Evolutionary conservation across 2,113 vertebrate species (phyloP), one percentile per base, ranked within the genome.

Genomic region (Dasyprocta punctata): DNA sequence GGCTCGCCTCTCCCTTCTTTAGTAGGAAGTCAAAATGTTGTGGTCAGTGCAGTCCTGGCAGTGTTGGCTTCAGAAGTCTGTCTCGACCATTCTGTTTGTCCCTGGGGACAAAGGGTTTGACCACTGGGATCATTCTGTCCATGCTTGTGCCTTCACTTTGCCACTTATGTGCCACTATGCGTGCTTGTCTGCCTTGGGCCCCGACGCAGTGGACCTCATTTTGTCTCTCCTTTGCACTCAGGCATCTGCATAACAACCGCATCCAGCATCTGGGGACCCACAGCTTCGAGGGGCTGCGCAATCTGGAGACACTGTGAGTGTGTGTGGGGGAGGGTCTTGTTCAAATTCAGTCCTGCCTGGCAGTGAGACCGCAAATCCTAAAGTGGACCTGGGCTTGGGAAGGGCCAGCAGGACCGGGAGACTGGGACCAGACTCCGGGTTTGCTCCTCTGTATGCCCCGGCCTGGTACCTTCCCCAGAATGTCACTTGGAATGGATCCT

Each of bases 221-320:
- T 97, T 4, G 13, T 95, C 93, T 94, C 92, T 92, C 92, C 96
- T 97, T 96, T 97, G 98, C 98, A 96, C 97, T 69, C 98, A 99
- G 99, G 92, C 99, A 99, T 98, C 99, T 99, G 95, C 99, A 99
- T 97, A 99, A 99, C 99, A 99, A 99, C 98, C 98, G 98, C 93
- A 99, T 99, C 98, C 99, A 99, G 97, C 99, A 97, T 86, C 98
- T 99, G 98, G 99, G 99, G 86, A 98, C 98, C 90, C 99, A 99
- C 7, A 99, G 99, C 98, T 99, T 99, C 60, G 99, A 99, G 96
- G 99, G 99, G 95, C 98, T 99, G 97, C 99, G 98, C 97, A 99
- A 98, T 97, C 97, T 99, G 98, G 99, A 99, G 98, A 99, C 99
- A 28, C 98, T 99, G 99, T 99, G 98, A 99, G 99, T 99, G 17